Percentiles rank a stretch among this genome's conserved stretches.
Evolutionary conservation across 2,113 vertebrate genomes (phyloP).

Genomic region (Centropus unirufus): DNA sequence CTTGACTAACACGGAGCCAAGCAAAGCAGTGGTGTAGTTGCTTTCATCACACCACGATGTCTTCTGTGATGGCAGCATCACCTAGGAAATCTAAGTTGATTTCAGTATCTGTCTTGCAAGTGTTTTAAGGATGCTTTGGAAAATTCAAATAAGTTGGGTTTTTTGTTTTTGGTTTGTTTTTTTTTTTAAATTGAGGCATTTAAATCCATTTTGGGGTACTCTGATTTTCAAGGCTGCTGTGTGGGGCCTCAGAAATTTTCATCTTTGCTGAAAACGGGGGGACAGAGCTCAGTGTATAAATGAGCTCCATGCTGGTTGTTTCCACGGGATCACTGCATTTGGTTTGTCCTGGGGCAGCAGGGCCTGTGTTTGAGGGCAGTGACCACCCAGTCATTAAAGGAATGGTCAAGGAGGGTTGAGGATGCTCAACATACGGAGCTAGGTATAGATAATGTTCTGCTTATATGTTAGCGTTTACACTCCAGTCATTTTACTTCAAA

Average conservation of each 20-base stretch:
- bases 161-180: no score
- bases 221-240: not conserved
- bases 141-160: no score
- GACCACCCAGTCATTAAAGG: rapidly evolving
- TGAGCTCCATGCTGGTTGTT: not conserved
- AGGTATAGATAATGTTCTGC: not conserved
- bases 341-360: rapidly evolving
- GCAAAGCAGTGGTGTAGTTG: not conserved
- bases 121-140: not conserved
- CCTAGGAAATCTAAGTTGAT: not conserved
- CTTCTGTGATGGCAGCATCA: not conserved
- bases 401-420: not conserved
- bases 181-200: not conserved
- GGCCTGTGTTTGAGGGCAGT: not conserved
- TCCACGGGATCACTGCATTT: not conserved
- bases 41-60: not conserved
- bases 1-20: not conserved
- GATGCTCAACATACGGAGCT: no score
- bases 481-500: not conserved
- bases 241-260: not conserved
- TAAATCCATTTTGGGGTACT: not conserved
- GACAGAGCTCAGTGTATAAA: not conserved
- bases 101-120: not conserved
- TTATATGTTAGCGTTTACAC: not conserved
- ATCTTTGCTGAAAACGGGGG: not conserved